A percentile compares a stretch with the other conserved stretches of the same genome.
Evolutionary conservation across 2,888 invertebrate genomes (phyloP).

Genomic region (Thymelicus sylvestris): DNA sequence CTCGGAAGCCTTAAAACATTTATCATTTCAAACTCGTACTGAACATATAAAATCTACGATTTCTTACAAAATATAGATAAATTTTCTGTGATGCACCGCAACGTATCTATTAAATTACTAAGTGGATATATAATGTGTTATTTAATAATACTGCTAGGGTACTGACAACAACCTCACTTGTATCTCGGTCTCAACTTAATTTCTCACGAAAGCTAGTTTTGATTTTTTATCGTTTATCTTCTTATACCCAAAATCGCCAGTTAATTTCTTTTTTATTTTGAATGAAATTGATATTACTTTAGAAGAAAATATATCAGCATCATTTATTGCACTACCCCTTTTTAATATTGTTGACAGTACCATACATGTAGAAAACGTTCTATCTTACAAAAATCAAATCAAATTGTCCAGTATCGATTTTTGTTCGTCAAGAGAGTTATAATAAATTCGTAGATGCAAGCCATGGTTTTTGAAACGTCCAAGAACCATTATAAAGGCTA

Average conservation of each 20-base stretch:
- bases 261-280: not conserved
- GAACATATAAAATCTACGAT: slow-evolving; percentile 20
- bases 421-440: not conserved
- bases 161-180: not conserved
- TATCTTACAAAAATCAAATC: not conserved
- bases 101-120: slow-evolving; percentile 9
- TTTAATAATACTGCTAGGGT: slow-evolving; percentile 14
- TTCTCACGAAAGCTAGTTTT: not conserved
- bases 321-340: slow-evolving; percentile 11
- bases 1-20: slow-evolving; percentile 1
- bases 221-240: no score
- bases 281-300: not conserved
- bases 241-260: not conserved
- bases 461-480: slow-evolving; percentile 22
- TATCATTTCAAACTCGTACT: slow-evolving; percentile 20
- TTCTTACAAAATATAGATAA: slow-evolving; percentile 7
- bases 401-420: not conserved
- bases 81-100: not conserved
- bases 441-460: slow-evolving; percentile 24
- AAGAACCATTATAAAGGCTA: slow-evolving; percentile 12
- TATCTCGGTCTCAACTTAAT: slow-evolving; percentile 8
- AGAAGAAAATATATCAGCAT: not conserved
- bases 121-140: not conserved
- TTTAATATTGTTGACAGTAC: slow-evolving; percentile 13
- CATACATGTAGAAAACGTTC: slow-evolving; percentile 2